phyloP scores from a whole-genome alignment of 2,113 vertebrate species.

The Cheilinus undulatus region DNA sequence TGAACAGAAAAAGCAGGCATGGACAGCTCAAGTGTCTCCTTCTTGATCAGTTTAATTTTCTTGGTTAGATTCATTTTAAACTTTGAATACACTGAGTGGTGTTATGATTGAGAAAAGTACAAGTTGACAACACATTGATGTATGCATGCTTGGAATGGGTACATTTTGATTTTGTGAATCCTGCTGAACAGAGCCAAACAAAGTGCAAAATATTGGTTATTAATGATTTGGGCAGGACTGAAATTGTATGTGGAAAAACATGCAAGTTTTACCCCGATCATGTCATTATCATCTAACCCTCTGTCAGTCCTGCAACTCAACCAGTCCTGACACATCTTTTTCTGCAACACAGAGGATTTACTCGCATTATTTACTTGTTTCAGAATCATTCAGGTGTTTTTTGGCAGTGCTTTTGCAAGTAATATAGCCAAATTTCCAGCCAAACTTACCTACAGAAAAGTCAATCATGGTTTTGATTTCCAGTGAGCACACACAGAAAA shows the following conservation, averaged over 20 bases:
- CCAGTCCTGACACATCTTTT: not conserved
- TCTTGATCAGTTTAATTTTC: slow-evolving; percentile 10
- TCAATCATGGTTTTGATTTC: slow-evolving; percentile 32
- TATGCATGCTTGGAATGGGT: slow-evolving; percentile 74
- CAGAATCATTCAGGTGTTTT: slow-evolving; percentile 2
- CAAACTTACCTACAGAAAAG: slow-evolving; percentile 7
- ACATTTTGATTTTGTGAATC: slow-evolving; percentile 25
- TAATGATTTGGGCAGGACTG: slow-evolving; percentile 24
- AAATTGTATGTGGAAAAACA: slow-evolving; percentile 34
- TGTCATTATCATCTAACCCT: not conserved
- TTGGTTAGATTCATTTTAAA: slow-evolving; percentile 34
- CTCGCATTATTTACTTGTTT: not conserved
- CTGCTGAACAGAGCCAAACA: slow-evolving; percentile 35
- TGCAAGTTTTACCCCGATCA: slow-evolving; percentile 36
- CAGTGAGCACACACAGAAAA: slow-evolving; percentile 24
- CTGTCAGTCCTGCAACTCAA: slow-evolving; percentile 13
- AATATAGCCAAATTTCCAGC: slow-evolving; percentile 12
- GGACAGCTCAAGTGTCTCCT: not conserved
- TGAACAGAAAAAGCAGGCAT: slow-evolving; percentile 32
- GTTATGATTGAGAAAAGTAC: slow-evolving; percentile 43
- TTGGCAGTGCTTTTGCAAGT: slow-evolving; percentile 60
- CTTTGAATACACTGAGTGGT: slow-evolving; percentile 47
- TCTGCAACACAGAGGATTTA: not conserved
- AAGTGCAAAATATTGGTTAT: slow-evolving; percentile 12
- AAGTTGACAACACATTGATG: slow-evolving; percentile 47